Evolutionary conservation across 2,888 invertebrate species (phyloP), one percentile per base, ranked within the genome.

Genomic region (Tridacna crocea): DNA sequence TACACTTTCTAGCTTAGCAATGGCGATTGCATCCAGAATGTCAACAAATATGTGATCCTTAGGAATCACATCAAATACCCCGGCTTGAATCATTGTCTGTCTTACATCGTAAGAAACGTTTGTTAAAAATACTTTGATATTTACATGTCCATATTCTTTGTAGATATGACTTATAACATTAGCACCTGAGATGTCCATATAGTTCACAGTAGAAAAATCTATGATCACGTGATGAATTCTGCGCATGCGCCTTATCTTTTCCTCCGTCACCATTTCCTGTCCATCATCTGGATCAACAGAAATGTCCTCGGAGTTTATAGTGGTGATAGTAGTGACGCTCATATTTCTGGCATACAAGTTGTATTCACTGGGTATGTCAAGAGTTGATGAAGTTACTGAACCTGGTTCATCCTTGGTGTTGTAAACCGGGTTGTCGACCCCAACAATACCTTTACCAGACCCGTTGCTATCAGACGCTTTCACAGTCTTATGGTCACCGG

Each of bases 101-200:
- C 91, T 79, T 60, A 92, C 88, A 66, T 89, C 90, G 15, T 78
- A 79, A 0, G 89, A 90, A 73, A 90, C 86, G 22, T 90, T 88
- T 22, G 92, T 88, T 55, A 92, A 77, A 83, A 90, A 91, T 24
- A 92, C 82, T 77, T 89, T 89, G 55, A 92, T 89, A 80, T 91
- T 91, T 3, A 92, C 92, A 82, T 92, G 92, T 4, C 85, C 88
- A 75, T 90, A 92, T 75, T 92, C 92, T 36, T 87, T 87, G 77
- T 78, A 91, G 78, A 92, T 91, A 76, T 92, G 91, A 55, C 88
- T 86, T 60, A 92, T 83, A 1, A 91, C 91, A 84, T 90, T 92
- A 36, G 91, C 91, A n/a, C 92, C 92, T 8, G 92, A 91, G 27
- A 90, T 89, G 75, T 92, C 92, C 74, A 92, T 79, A 80, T 92